Evolutionary conservation across 2,797 vertebrate genomes (phyloP), one percentile per base, ranked within the genome.

Genomic region (Cuculus canorus): DNA sequence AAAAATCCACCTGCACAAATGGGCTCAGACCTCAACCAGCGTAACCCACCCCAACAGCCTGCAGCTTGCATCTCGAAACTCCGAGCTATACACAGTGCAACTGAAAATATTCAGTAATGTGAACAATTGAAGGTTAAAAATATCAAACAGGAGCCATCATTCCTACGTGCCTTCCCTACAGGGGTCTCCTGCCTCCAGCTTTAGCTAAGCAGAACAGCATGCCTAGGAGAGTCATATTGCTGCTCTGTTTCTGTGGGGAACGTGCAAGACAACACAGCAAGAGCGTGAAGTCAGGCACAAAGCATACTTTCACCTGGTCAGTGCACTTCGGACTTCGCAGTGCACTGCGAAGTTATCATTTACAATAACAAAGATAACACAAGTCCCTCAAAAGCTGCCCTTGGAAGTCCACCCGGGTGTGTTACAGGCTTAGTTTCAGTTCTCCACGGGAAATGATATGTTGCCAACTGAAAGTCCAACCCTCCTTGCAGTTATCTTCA

Each of bases 141-240:
- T 22, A 72, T 13, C 35, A 47, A 47, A 30, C 22, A 69, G 75
- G 13, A 84, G 30, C 32, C 45, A 65, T 17, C 47, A 27, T 76
- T 68, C 52, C 71, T 52, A 21, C 1, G 2, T 45, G 28, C 39
- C 30, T 75, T 53, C 65, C 35, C 53, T 35, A 21, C 16, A 68
- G 71, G 54, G 32, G 70, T 27, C 21, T 37, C 17, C 24, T 11
- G 24, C 6, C 33, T 45, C 43, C 35, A 72, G 52, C 28, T 43
- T 43, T 54, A 75, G 63, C 60, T 65, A 64, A 11, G 33, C 18
- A 88, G 22, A 69, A n/a, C 21, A 61, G 70, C 33, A 47, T 0
- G 0, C 7, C 30, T 27, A 3, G 0, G 0, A 63, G n/a, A 64
- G 10, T 41, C 32, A 27, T 17, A 4, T 12, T 47, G 9, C 43